phyloP scores from a whole-genome alignment of 2,797 vertebrate species.

The Limnodromus scolopaceus region DNA sequence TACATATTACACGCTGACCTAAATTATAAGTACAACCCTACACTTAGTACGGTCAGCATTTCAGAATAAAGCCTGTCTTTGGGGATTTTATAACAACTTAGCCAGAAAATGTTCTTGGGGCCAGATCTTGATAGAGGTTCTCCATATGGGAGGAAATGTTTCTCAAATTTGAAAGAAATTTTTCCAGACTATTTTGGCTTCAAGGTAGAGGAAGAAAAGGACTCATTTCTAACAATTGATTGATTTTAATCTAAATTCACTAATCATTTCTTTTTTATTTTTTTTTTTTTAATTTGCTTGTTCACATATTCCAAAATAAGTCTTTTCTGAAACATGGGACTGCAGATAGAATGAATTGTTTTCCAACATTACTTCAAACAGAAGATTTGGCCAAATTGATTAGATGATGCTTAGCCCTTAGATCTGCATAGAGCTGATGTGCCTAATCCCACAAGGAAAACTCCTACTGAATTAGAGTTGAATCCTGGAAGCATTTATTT shows the following conservation, averaged over 20 bases:
- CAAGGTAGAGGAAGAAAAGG: neutral
- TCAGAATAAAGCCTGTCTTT: conserved; percentile 40
- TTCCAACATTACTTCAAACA: neutral
- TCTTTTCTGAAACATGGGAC: neutral
- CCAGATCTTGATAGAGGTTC: conserved; percentile 65
- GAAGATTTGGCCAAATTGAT: neutral
- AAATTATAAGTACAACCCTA: conserved; percentile 31
- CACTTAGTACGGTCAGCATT: conserved; percentile 45
- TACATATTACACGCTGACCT: conserved; percentile 54
- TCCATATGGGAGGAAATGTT: conserved; percentile 59
- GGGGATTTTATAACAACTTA: conserved; percentile 34
- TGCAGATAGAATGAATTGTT: neutral
- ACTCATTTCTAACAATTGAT: neutral
- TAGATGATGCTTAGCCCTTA: neutral
- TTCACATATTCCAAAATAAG: neutral
- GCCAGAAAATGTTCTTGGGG: conserved; percentile 44
- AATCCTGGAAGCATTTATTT: neutral
- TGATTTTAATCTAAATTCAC: neutral
- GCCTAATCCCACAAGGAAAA: neutral
- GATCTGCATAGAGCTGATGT: neutral
- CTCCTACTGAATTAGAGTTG: neutral
- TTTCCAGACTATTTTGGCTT: conserved; percentile 48
- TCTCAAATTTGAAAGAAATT: conserved; percentile 55
- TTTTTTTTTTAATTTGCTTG: neutral
- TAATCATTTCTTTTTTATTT: neutral